Evolutionary conservation across 2,113 vertebrate species (phyloP), one percentile per base, ranked within the genome.

Genomic region (Eretmochelys imbricata): DNA sequence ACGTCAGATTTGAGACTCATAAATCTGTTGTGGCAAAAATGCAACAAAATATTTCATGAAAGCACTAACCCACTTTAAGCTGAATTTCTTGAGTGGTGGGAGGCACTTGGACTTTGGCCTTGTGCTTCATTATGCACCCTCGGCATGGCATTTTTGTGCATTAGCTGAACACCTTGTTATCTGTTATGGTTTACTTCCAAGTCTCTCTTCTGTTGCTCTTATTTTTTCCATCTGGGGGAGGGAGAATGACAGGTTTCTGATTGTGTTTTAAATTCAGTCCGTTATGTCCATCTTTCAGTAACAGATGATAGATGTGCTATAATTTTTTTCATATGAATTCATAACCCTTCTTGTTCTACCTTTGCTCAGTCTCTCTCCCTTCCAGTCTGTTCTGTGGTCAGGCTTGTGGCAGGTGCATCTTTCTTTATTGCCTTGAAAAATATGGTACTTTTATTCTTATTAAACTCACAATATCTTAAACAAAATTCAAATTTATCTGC

Each of bases 361-460:
- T 90, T 96, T 72, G 85, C 85, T 1, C 17, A 54, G 80, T 84
- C 87, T 88, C 78, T 85, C 93, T 90, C 35, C 72, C 79, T 88
- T 62, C 95, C 75, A 12, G 80, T 59, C 92, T 91, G 80, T 93
- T 87, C 89, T 11, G 24, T 94, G 93, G 80, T 93, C 92, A 86
- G 92, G 82, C 83, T 81, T 8, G 55, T 94, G 96, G 96, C 96
- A 97, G 93, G 94, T 89, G 93, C 96, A 94, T 97, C 97, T 96
- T 97, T 97, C 96, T 97, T 98, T 96, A 93, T 95, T 96, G 93
- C 93, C 92, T 96, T 96, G 89, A 97, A 97, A 97, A 98, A 97
- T 86, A 90, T 80, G 85, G 84, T 92, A 82, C 91, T 95, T 97
- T 97, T 97, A 94, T 98, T 98, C 96, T 95, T 97, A 96, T 97